Evolutionary conservation across 1,140 invertebrate species (phyloP), one percentile per base, ranked within the genome.

Genomic region (Pogonomyrmex californicus): DNA sequence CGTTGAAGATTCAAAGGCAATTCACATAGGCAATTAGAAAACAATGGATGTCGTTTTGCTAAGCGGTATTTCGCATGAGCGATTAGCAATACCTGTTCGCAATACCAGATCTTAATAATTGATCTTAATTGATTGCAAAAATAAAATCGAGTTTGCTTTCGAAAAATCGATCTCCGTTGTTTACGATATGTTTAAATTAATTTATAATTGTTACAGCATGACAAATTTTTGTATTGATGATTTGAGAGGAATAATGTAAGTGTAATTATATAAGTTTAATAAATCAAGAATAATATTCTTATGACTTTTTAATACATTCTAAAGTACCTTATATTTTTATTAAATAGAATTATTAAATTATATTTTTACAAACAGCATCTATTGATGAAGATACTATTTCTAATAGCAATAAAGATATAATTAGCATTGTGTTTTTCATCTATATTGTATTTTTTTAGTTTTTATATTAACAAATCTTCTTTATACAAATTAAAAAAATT

Each of bases 1-100:
- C 65, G 68, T 41, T 85, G 54, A 23, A 51, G 77, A 86, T 75
- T 86, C 56, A 38, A 12, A n/a, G n/a, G n/a, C n/a, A n/a, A n/a
- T n/a, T n/a, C n/a, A 54, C 3, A 10, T n/a, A 58, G 60, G 51
- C 47, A 49, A 56, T 30, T 56, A 66, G 49, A 89, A 90, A 79
- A 75, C 85, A 76, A 89, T 71, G 47, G 38, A n/a, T 14, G 10
- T 23, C 36, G 36, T 38, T 75, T 41, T 47, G 7, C 44, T n/a
- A 17, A 38, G 14, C 14, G 41, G n/a, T 68, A 12, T 75, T 38
- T 51, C 10, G 68, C 17, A 41, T 14, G 6, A 2, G 0, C 38
- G 68, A 87, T 83, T 51, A 76, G n/a, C 30, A 2, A 47, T 12
- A 70, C 6, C 30, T 56, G 47, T 33, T 63, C 41, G 49, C 10